Evolutionary conservation across 2,888 invertebrate genomes (phyloP).

Genomic region (Tinea trinotella): DNA sequence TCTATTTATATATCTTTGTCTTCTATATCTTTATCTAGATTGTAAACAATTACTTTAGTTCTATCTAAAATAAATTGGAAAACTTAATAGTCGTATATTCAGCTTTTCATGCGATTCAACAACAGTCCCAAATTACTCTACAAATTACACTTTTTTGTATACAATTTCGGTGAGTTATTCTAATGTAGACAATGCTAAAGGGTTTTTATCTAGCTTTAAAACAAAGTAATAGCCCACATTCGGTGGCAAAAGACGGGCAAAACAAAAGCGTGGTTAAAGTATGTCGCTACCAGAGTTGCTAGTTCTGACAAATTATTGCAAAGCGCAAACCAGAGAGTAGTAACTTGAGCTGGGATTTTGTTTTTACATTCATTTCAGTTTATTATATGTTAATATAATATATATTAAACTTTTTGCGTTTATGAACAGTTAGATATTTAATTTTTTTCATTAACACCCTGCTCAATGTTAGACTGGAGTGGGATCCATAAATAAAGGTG

Average conservation of each 20-base stretch:
- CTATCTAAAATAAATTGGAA: neutral
- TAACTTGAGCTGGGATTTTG: neutral
- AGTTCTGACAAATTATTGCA: constrained; percentile 14
- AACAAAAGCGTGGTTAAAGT: constrained; percentile 10
- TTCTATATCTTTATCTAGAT: no score
- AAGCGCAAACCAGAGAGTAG: neutral
- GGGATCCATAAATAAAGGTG: no score
- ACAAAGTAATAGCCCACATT: constrained; percentile 34
- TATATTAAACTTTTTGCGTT: no score
- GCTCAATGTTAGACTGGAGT: no score
- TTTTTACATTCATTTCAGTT: neutral
- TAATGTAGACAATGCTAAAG: constrained; percentile 25
- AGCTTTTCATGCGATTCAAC: neutral
- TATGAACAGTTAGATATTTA: no score
- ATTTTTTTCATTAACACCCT: no score
- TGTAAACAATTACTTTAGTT: neutral
- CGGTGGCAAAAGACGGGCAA: constrained; percentile 15
- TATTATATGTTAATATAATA: no score
- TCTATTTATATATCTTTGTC: no score
- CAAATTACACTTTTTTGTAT: neutral
- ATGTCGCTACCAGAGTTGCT: neutral
- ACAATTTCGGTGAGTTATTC: neutral
- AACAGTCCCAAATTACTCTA: neutral
- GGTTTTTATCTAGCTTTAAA: constrained; percentile 35
- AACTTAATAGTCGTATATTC: neutral